Percentiles rank a stretch among this genome's conserved stretches.
These are phyloP conservation scores for Bombus difficillimus DNA, from an alignment of 1,140 invertebrate genomes.

Conservation along the genomic window DNA sequence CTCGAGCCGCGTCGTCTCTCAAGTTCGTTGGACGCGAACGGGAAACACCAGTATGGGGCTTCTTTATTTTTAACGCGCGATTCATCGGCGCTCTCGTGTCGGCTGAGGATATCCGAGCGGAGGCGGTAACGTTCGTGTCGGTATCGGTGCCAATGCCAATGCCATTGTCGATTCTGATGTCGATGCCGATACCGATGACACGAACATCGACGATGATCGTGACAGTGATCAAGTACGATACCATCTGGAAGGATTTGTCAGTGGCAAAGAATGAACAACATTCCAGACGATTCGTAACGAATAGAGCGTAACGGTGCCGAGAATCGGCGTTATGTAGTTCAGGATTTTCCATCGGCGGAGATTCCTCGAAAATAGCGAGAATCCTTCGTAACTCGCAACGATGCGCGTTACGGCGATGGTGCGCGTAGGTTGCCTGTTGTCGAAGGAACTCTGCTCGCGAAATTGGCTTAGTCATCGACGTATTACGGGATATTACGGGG, in stretches of 20 bases:
- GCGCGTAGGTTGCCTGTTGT: conserved; percentile 26
- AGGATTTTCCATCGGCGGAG: background rate
- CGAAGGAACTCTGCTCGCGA: conserved; percentile 36
- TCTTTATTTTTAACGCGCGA: conserved; percentile 60
- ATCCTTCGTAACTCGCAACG: background rate
- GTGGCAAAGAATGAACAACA: accelerated
- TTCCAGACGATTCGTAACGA: too few species aligned
- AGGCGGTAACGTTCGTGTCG: background rate
- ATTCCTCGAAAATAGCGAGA: background rate
- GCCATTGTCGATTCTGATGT: background rate
- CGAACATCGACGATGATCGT: accelerated
- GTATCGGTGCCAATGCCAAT: background rate
- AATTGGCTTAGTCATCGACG: conserved; percentile 70
- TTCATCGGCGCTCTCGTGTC: conserved; percentile 24
- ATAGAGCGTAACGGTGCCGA: too few species aligned
- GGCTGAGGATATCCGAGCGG: conserved; percentile 13
- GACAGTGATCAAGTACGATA: too few species aligned
- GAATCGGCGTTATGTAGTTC: background rate
- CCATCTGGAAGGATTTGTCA: too few species aligned
- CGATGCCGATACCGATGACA: background rate
- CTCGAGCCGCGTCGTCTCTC: background rate
- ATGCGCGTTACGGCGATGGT: background rate
- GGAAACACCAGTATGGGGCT: conserved; percentile 39
- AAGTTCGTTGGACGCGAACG: conserved; percentile 45
- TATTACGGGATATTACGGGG: conserved; percentile 67